Percentiles rank a stretch among this genome's conserved stretches.
Conservation (phyloP, 1,140 invertebrate species). For the Dendroctonus ponderosae region DNA sequence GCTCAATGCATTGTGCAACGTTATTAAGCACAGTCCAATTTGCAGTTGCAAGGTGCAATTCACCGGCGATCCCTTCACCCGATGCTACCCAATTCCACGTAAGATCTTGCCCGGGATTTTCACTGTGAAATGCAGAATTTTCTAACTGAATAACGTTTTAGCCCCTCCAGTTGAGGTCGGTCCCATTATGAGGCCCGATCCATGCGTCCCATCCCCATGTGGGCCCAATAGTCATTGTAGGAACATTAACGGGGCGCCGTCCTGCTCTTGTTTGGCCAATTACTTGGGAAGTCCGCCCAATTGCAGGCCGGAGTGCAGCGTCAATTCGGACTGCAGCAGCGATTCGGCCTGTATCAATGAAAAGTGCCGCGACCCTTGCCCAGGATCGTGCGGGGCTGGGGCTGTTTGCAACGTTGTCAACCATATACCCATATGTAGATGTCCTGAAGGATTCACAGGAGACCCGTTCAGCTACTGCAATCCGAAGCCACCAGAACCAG, state of each 20-base stretch:
- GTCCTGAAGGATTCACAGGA: slow-evolving; percentile 61
- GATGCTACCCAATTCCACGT: slow-evolving; percentile 53
- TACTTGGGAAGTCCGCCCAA: slow-evolving; percentile 57
- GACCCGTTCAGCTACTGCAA: slow-evolving; percentile 62
- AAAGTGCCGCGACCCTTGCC: slow-evolving; percentile 67
- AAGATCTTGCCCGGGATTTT: slow-evolving; percentile 30
- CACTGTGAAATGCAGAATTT: neutral
- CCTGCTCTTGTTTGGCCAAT: slow-evolving; percentile 60
- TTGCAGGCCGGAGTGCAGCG: slow-evolving; percentile 57
- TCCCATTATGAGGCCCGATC: slow-evolving; percentile 51
- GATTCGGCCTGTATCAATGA: slow-evolving; percentile 58
- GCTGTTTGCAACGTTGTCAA: slow-evolving; percentile 62
- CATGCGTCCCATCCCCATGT: slow-evolving; percentile 63
- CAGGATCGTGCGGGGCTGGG: slow-evolving; percentile 64
- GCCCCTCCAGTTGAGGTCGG: slow-evolving; percentile 44
- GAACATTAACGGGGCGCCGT: slow-evolving; percentile 56
- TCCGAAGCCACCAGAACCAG: slow-evolving; percentile 46
- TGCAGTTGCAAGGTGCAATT: slow-evolving; percentile 59
- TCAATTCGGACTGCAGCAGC: slow-evolving; percentile 58
- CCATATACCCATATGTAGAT: slow-evolving; percentile 63
- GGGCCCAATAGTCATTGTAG: slow-evolving; percentile 56
- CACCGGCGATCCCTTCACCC: slow-evolving; percentile 61
- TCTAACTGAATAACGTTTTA: slow-evolving; percentile 33
- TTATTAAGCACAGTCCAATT: slow-evolving; percentile 59
- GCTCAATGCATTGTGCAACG: slow-evolving; percentile 58